Evolutionary conservation across 1,140 invertebrate species (phyloP).

Genomic region (Neelides sp.): DNA sequence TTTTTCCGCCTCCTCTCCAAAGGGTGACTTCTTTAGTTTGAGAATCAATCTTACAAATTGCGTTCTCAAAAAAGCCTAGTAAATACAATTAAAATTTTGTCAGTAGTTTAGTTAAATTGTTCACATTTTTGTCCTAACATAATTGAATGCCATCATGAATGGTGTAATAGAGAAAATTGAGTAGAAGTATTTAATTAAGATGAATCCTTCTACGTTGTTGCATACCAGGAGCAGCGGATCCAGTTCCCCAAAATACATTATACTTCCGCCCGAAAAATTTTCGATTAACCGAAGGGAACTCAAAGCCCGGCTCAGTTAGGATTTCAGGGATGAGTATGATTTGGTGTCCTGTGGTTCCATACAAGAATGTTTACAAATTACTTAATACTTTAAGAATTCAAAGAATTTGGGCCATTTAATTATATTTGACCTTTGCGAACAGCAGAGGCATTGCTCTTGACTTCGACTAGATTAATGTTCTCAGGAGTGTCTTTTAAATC

Average conservation of each 20-base stretch:
- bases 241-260: slow-evolving; percentile 1
- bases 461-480: slow-evolving; percentile 12
- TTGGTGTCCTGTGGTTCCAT: slow-evolving; percentile 17
- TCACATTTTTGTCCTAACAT: too few relatives aligned
- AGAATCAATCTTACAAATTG: slow-evolving; percentile 36
- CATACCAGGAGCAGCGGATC: slow-evolving; percentile 3
- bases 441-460: slow-evolving; percentile 8
- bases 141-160: too few relatives aligned
- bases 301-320: slow-evolving; percentile 21
- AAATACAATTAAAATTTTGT: too few relatives aligned
- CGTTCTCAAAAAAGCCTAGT: slow-evolving; percentile 13
- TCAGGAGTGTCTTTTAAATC: slow-evolving; percentile 16
- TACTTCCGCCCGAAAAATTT: slow-evolving; percentile 34
- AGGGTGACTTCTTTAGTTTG: slow-evolving; percentile 31
- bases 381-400: too few relatives aligned
- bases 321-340: slow-evolving; percentile 26
- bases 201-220: too few relatives aligned
- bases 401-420: too few relatives aligned
- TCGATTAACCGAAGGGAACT: slow-evolving; percentile 36
- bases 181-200: too few relatives aligned
- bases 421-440: slow-evolving; percentile 9
- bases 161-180: too few relatives aligned
- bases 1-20: slow-evolving; percentile 32
- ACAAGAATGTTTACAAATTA: too few relatives aligned
- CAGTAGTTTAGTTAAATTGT: too few relatives aligned